Percentiles rank a stretch among this genome's conserved stretches.
phyloP scores from a whole-genome alignment of 2,888 invertebrate species.

The Corbicula japonica region DNA sequence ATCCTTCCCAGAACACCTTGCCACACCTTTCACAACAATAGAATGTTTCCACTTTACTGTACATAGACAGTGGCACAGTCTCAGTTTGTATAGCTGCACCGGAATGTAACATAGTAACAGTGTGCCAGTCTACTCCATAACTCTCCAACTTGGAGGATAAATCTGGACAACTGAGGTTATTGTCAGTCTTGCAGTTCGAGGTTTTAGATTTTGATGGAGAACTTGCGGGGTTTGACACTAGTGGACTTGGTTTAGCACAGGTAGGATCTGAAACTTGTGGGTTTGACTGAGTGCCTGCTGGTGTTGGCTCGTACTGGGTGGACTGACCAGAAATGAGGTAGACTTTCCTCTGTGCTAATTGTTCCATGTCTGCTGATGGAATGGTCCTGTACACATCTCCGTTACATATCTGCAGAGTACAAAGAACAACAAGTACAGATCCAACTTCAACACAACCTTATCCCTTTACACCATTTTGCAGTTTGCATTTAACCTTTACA shows the following conservation, averaged over 20 bases:
- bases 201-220: too few species aligned
- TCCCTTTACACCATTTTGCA: too few species aligned
- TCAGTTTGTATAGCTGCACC: slow-evolving; percentile 85
- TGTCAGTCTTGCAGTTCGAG: too few species aligned
- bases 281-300: too few species aligned
- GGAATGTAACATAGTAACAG: slow-evolving; percentile 60
- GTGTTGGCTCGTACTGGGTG: too few species aligned
- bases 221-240: too few species aligned
- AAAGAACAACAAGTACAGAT: too few species aligned
- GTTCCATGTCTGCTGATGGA: slow-evolving; percentile 59
- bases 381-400: slow-evolving; percentile 75
- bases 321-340: slow-evolving; percentile 16
- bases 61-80: slow-evolving; percentile 87
- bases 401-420: slow-evolving; percentile 78
- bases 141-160: slow-evolving; percentile 41
- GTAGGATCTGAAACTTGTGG: too few species aligned
- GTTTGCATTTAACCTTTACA: too few species aligned
- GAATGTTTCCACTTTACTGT: slow-evolving; percentile 88
- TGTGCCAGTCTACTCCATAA: slow-evolving; percentile 70
- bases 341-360: slow-evolving; percentile 38
- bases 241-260: too few species aligned
- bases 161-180: too few species aligned
- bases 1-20: slow-evolving; percentile 91
- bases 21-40: slow-evolving; percentile 92
- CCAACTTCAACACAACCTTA: too few species aligned